Evolutionary conservation across 2,888 invertebrate genomes (phyloP).

Genomic region (Siphlonurus alternatus): DNA sequence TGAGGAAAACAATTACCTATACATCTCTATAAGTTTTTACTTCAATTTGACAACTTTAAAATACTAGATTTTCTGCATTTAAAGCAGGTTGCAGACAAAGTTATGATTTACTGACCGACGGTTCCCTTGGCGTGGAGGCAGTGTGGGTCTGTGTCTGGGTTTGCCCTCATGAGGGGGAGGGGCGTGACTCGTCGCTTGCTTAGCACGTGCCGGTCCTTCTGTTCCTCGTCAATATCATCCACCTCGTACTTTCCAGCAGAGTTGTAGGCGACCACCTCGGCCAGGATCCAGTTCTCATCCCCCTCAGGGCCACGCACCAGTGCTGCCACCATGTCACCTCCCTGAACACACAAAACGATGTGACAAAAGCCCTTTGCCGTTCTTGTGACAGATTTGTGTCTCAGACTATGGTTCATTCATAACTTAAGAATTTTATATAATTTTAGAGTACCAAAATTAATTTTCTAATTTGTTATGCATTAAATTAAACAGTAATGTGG

Average conservation of each 20-base stretch:
- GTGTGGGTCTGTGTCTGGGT: constrained; percentile 85
- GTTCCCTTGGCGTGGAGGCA: constrained; percentile 82
- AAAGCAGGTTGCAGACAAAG: too few species aligned
- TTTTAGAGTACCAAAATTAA: too few species aligned
- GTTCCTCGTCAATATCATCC: constrained; percentile 76
- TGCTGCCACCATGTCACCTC: constrained; percentile 93
- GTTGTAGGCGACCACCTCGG: constrained; percentile 77
- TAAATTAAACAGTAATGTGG: too few species aligned
- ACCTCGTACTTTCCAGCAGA: constrained; percentile 82
- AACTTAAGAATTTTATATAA: too few species aligned
- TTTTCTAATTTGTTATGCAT: too few species aligned
- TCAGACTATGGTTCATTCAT: too few species aligned
- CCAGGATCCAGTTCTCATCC: constrained; percentile 89
- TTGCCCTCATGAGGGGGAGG: constrained; percentile 85
- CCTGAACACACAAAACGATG: constrained; percentile 33
- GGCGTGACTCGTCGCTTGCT: constrained; percentile 59
- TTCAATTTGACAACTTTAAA: too few species aligned
- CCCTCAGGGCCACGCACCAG: constrained; percentile 60
- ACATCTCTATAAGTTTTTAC: too few species aligned
- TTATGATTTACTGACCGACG: constrained; percentile 38
- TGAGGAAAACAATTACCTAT: too few species aligned
- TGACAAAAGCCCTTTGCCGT: background rate
- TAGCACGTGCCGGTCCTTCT: constrained; percentile 27
- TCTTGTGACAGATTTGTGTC: too few species aligned
- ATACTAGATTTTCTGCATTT: too few species aligned